Percentiles rank a stretch among this genome's conserved stretches.
phyloP scores from a whole-genome alignment of 2,113 vertebrate genomes.

The Oryzias melastigma region DNA sequence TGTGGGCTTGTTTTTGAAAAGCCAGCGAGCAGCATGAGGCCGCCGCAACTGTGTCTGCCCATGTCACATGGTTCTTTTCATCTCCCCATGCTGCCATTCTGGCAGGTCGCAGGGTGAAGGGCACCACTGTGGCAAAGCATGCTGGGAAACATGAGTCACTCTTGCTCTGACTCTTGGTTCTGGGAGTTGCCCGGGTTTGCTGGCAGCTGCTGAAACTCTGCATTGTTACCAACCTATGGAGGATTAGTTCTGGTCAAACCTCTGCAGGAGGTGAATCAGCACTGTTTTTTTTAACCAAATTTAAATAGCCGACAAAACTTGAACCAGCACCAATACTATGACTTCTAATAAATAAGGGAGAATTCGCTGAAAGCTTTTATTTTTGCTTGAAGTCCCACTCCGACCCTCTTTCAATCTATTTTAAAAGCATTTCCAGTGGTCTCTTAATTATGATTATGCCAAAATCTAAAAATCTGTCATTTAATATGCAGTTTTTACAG shows the following conservation, averaged over 20 bases:
- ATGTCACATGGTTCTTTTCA: slow-evolving; percentile 65
- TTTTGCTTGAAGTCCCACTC: no score
- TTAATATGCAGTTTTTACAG: no score
- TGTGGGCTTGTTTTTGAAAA: slow-evolving; percentile 56
- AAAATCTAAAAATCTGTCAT: no score
- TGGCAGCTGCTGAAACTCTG: slow-evolving; percentile 70
- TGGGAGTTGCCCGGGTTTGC: slow-evolving; percentile 67
- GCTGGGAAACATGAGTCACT: slow-evolving; percentile 74
- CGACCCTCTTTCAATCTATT: no score
- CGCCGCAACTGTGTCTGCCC: slow-evolving; percentile 43
- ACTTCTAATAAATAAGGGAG: no score
- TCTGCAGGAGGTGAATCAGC: slow-evolving; percentile 51
- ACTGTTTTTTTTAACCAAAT: slow-evolving; percentile 67
- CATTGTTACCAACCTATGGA: slow-evolving; percentile 50
- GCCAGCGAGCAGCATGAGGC: slow-evolving; percentile 55
- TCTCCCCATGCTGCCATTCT: slow-evolving; percentile 66
- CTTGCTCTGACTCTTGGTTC: slow-evolving; percentile 45
- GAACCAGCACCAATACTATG: no score
- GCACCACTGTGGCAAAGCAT: slow-evolving; percentile 69
- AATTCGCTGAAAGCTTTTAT: no score
- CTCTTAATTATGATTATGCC: no score
- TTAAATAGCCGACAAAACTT: slow-evolving; percentile 43
- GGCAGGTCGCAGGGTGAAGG: slow-evolving; percentile 65
- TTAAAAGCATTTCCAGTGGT: no score
- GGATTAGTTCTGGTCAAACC: slow-evolving; percentile 70